These are phyloP conservation scores for Pseudotriccus pelzelni DNA, from an alignment of 2,797 vertebrate genomes.

Conservation along the genomic window DNA sequence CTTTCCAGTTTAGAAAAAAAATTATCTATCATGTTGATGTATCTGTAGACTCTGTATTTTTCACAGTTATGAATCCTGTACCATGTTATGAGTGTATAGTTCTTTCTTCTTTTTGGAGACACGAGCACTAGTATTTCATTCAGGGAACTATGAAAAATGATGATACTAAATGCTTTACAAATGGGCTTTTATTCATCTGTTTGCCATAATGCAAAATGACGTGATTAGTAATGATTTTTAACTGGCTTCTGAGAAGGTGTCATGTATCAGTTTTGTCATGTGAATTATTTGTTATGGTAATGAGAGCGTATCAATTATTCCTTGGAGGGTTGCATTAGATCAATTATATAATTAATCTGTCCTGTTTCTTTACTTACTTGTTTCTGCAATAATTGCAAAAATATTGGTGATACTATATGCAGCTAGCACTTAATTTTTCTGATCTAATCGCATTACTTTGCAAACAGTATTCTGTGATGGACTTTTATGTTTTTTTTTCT, in stretches of 20 bases:
- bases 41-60: neutral
- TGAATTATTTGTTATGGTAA: slow-evolving; percentile 26
- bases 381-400: neutral
- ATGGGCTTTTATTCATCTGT: slow-evolving; percentile 37
- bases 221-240: slow-evolving; percentile 56
- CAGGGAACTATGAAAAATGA: slow-evolving; percentile 30
- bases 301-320: slow-evolving; percentile 40
- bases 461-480: neutral
- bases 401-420: neutral
- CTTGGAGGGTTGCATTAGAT: slow-evolving; percentile 2
- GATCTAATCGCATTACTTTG: neutral
- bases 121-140: slow-evolving; percentile 19
- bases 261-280: slow-evolving; percentile 44
- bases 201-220: slow-evolving; percentile 32
- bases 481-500: neutral
- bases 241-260: slow-evolving; percentile 34
- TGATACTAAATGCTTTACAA: slow-evolving; percentile 43
- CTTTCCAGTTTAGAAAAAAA: neutral
- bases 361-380: slow-evolving; percentile 17
- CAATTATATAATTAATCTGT: slow-evolving; percentile 46
- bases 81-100: neutral
- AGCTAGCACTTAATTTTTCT: neutral
- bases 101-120: neutral
- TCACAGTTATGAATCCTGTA: neutral
- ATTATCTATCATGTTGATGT: neutral